A percentile compares a stretch with the other conserved stretches of the same genome.
Conservation (phyloP, 1,140 invertebrate genomes). For the Nixonia krombeini region DNA sequence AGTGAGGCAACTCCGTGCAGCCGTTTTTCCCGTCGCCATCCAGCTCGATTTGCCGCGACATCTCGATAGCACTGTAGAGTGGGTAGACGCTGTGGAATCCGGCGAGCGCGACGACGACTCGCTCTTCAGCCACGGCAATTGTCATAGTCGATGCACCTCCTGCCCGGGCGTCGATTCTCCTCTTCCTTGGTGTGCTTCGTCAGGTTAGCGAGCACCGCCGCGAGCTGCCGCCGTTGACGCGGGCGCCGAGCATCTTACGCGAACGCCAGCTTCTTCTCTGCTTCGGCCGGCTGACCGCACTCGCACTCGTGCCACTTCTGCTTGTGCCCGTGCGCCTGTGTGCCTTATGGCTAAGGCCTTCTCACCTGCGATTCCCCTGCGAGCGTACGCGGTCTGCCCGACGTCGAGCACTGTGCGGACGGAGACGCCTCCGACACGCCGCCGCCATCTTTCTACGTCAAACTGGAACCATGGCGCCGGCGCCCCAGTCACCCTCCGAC, state of each 20-base stretch:
- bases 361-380: slow-evolving; percentile 50
- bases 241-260: background rate
- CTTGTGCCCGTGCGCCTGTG: background rate
- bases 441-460: slow-evolving; percentile 68
- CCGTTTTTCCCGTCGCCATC: no score
- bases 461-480: slow-evolving; percentile 40
- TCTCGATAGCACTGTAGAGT: background rate
- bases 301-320: slow-evolving; percentile 10
- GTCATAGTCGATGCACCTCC: background rate
- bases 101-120: background rate
- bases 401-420: slow-evolving; percentile 66
- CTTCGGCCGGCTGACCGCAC: slow-evolving; percentile 8
- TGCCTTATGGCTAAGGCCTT: background rate
- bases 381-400: slow-evolving; percentile 65
- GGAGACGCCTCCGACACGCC: slow-evolving; percentile 68
- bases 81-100: background rate
- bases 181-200: background rate
- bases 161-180: no score
- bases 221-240: background rate
- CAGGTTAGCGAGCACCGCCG: slow-evolving; percentile 3
- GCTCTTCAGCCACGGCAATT: background rate
- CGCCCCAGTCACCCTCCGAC: slow-evolving; percentile 30
- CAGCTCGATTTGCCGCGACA: background rate
- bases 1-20: background rate
- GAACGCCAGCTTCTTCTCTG: slow-evolving; percentile 3